Evolutionary conservation across 1,140 invertebrate genomes (phyloP).

Genomic region (Lepidurus arcticus): DNA sequence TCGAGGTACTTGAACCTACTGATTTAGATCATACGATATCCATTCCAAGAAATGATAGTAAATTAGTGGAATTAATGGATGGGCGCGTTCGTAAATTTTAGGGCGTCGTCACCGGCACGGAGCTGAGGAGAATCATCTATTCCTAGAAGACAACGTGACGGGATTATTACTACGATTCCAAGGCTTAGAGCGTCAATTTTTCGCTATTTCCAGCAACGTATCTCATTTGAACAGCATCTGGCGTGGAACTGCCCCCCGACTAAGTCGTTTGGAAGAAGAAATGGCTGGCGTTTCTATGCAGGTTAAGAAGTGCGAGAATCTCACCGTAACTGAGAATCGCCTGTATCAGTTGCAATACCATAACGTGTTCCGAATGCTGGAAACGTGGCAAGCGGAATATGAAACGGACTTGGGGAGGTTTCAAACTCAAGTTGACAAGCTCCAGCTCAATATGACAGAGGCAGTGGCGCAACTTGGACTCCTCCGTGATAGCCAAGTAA

Average conservation of each 20-base stretch:
- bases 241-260: background rate
- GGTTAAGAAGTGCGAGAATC: background rate
- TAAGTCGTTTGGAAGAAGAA: background rate
- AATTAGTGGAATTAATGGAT: no score
- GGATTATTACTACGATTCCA: background rate
- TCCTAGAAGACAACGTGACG: background rate
- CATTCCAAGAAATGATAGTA: no score
- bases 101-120: background rate
- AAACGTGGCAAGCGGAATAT: constrained; percentile 7
- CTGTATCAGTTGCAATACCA: constrained; percentile 14
- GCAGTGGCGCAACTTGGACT: background rate
- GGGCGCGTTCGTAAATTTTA: background rate
- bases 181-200: background rate
- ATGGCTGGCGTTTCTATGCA: background rate
- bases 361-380: constrained; percentile 2
- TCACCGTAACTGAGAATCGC: background rate
- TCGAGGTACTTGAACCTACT: background rate
- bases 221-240: background rate
- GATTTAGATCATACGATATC: no score
- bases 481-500: background rate
- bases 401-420: background rate
- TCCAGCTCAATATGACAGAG: background rate
- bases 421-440: background rate
- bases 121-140: background rate
- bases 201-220: background rate